phyloP scores from a whole-genome alignment of 2,797 vertebrate genomes.

The Lophius americanus region DNA sequence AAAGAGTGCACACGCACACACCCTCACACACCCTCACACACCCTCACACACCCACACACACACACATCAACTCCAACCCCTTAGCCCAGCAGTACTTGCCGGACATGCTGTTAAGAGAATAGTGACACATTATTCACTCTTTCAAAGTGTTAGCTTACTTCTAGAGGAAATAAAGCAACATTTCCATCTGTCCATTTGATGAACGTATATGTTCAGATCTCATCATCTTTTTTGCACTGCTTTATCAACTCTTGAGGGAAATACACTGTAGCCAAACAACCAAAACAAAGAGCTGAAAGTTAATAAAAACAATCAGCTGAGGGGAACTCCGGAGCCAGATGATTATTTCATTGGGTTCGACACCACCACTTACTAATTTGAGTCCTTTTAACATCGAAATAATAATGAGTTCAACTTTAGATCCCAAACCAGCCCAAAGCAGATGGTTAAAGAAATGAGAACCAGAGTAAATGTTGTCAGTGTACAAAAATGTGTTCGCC shows the following conservation, averaged over 20 bases:
- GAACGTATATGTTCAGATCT: neutral
- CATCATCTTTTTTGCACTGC: neutral
- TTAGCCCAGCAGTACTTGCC: neutral
- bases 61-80: conserved; percentile 15
- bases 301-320: no score
- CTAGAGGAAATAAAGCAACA: neutral
- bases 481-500: conserved; percentile 11
- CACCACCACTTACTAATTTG: no score
- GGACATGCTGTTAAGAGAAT: neutral
- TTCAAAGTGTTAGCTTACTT: neutral
- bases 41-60: conserved; percentile 44
- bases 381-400: neutral
- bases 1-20: no score
- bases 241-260: neutral
- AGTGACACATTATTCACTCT: neutral
- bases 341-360: no score
- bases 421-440: neutral
- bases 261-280: no score
- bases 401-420: neutral
- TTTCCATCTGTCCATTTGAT: neutral
- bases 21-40: neutral
- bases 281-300: no score
- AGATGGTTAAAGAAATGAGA: neutral
- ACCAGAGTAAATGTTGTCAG: conserved; percentile 6
- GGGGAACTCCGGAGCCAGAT: neutral